Base-by-base conservation (phyloP, 2,888 invertebrate species). In the Resseliella maxima region DNA sequence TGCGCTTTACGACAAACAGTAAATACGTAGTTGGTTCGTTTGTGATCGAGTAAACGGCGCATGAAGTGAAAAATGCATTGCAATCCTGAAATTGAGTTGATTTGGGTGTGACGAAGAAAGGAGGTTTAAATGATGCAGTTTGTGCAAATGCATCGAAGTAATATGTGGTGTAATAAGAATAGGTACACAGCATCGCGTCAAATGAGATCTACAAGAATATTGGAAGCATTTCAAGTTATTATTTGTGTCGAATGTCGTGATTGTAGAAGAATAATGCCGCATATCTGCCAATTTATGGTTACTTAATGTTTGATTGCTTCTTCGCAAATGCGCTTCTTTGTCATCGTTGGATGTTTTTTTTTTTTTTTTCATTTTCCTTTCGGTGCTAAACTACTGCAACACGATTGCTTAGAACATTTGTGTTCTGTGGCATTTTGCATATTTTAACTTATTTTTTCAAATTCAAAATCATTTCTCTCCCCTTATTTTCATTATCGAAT, bases 231-330 rank as follows among this genome's bases (percentile, higher is more conserved):
- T 27, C 59, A 27, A 59, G 59, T 59, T 59, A 59, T 59, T 59
- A 59, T 59, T 59, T 59, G 59, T 59, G 59, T 59, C 24, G 59
- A 59, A 59, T 59, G 59, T 59, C 59, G 59, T 59, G 27, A 50
- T 45, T 50, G 50, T 50, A 12, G 5, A 50, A 50, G 50, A 27
- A n/a, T n/a, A 59, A 59, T 59, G 59, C 59, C 59, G 59, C 59
- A 59, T 59, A 59, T 59, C 59, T 59, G n/a, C 59, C 59, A 59
- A 59, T 59, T 59, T 59, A 59, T 59, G 59, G 59, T 24, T 59
- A 59, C 59, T 59, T 59, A 59, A 59, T 59, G 59, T 59, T 59
- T 59, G 59, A 59, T 59, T 59, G 59, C 59, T 59, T 59, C 59
- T 59, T 59, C 59, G 59, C 24, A 59, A 59, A 59, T 59, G 59